Percentiles rank a stretch among this genome's conserved stretches.
These are phyloP conservation scores for Chiroxiphia lanceolata DNA, from an alignment of 2,797 vertebrate species.

Conservation along the genomic window DNA sequence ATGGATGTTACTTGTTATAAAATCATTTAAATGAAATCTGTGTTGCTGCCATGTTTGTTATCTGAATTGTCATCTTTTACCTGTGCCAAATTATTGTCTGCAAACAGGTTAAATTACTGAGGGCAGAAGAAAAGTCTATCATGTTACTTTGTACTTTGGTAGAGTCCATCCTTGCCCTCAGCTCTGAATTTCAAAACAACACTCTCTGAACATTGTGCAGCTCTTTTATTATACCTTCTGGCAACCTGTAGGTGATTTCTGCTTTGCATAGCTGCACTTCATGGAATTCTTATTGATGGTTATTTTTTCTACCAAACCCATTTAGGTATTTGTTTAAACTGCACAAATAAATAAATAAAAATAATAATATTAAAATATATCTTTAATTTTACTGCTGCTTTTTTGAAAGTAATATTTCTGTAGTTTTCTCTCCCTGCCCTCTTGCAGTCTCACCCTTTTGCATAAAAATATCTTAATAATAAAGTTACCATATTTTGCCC, in stretches of 20 bases:
- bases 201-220: not conserved
- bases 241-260: not conserved
- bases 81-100: not conserved
- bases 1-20: not conserved
- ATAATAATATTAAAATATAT: not conserved
- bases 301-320: not conserved
- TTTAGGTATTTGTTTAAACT: not conserved
- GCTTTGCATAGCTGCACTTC: not conserved
- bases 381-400: not conserved
- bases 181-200: not conserved
- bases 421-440: not conserved
- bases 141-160: not conserved
- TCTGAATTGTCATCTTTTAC: not conserved
- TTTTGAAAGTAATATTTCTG: not conserved
- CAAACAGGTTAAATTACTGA: not conserved
- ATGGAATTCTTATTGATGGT: not conserved
- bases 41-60: not conserved
- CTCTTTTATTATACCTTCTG: constrained; percentile 3
- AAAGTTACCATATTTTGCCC: not conserved
- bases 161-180: not conserved
- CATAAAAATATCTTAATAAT: not conserved
- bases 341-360: not conserved
- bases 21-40: not conserved
- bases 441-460: not conserved
- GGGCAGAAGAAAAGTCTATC: not conserved